Evolutionary conservation across 2,888 invertebrate genomes (phyloP), one percentile per base, ranked within the genome.

Genomic region (Chironomus tentans): DNA sequence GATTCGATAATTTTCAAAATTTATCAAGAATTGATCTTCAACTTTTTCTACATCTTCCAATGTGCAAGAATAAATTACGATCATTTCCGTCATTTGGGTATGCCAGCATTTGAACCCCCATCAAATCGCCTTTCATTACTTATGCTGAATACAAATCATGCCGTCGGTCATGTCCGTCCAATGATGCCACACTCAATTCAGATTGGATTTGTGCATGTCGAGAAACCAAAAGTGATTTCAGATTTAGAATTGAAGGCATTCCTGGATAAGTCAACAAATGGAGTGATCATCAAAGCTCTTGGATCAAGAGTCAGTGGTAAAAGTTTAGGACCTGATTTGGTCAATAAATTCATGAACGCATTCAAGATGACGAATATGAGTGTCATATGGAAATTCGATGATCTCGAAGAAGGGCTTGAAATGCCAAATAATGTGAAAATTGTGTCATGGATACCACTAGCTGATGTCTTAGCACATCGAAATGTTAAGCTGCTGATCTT

Each of bases 401-500:
- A 78, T n/a, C 82, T 83, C 56, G 80, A 80, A 2, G 81, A 81
- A 21, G 81, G 80, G 46, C 77, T 78, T 10, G 10, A 38, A 38
- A 10, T 38, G 38, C 77, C 81, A 0, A 76, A 79, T 0, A 84
- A 84, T 72, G 81, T 84, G 1, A 81, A 78, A 70, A 81, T 83
- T 21, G 21, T 79, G 0, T 83, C 82, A 79, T 84, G 84, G 84
- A 69, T 84, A 12, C 83, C 84, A 0, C 84, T 84, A 48, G 78
- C 81, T 21, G 78, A 78, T 50, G 61, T 77, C 47, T 46, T 78
- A 5, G 68, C 68, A 5, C 85, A 86, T 78, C 82, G 82, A n/a
- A 86, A 86, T 72, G 77, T 86, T 0, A 86, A 85, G 77, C 74
- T 85, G 1, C 86, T 86, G 74, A 82, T 85, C 62, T 84, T 84